Conservation (phyloP, 2,888 invertebrate genomes). For the Morinoia aosen region DNA sequence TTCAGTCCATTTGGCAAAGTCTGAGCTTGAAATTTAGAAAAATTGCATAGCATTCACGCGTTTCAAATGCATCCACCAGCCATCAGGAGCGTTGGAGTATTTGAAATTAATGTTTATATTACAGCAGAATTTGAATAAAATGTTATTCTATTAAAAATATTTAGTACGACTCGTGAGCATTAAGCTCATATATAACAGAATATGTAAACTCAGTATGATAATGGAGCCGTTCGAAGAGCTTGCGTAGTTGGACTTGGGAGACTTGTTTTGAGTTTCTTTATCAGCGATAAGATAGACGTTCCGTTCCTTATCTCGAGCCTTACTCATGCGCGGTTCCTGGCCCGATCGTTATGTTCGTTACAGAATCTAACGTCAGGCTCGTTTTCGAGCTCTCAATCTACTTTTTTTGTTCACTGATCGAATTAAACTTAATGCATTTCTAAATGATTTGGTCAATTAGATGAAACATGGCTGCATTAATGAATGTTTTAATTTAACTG, state of each 20-base stretch:
- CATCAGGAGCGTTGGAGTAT: neutral
- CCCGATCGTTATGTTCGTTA: neutral
- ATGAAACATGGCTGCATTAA: neutral
- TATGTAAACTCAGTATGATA: neutral
- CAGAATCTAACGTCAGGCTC: neutral
- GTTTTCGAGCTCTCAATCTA: neutral
- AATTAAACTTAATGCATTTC: neutral
- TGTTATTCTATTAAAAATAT: neutral
- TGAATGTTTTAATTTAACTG: neutral
- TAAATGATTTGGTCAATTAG: neutral
- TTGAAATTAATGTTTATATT: neutral
- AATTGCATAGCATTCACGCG: neutral
- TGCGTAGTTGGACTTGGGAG: neutral
- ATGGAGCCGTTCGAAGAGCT: neutral
- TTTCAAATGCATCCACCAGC: neutral
- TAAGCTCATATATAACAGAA: neutral
- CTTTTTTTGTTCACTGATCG: neutral
- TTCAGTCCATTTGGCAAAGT: neutral
- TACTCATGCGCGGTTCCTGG: neutral
- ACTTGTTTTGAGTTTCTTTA: constrained; percentile 34
- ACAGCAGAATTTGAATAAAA: neutral
- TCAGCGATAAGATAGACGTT: constrained; percentile 36
- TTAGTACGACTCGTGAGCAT: neutral
- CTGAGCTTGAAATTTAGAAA: neutral
- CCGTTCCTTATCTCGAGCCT: constrained; percentile 26